phyloP scores from a whole-genome alignment of 2,888 invertebrate species.

The Oxyteleia sp. region DNA sequence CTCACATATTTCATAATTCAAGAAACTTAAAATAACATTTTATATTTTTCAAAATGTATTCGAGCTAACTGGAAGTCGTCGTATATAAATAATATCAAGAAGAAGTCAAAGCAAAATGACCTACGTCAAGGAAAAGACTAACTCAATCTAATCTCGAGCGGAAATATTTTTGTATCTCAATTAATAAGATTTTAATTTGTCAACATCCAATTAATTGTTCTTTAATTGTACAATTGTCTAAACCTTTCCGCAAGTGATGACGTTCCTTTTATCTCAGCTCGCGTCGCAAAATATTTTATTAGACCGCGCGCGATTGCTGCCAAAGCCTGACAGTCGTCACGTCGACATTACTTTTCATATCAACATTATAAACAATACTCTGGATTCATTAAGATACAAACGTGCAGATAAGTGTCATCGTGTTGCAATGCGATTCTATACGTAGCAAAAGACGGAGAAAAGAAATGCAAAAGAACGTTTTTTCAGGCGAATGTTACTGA shows the following conservation, averaged over 20 bases:
- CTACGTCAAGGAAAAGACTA: too few species aligned
- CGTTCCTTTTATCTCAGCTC: slow-evolving; percentile 4
- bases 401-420: slow-evolving; percentile 32
- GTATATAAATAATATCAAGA: too few species aligned
- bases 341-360: slow-evolving; percentile 44
- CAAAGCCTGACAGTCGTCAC: slow-evolving; percentile 29
- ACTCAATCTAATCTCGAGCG: neutral
- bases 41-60: too few species aligned
- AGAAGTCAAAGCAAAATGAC: too few species aligned
- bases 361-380: slow-evolving; percentile 45
- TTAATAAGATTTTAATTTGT: neutral
- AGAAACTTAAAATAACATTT: too few species aligned
- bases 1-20: too few species aligned
- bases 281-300: slow-evolving; percentile 7
- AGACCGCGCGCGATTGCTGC: slow-evolving; percentile 1
- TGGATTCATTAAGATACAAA: slow-evolving; percentile 47
- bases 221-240: slow-evolving; percentile 2
- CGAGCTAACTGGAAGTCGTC: too few species aligned
- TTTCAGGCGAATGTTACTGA: too few species aligned
- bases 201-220: neutral
- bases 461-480: slow-evolving; percentile 16
- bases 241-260: slow-evolving; percentile 6
- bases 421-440: slow-evolving; percentile 20
- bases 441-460: slow-evolving; percentile 8
- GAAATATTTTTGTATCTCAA: neutral